Evolutionary conservation across 2,797 vertebrate genomes (phyloP), one percentile per base, ranked within the genome.

Genomic region (Labroides dimidiatus): DNA sequence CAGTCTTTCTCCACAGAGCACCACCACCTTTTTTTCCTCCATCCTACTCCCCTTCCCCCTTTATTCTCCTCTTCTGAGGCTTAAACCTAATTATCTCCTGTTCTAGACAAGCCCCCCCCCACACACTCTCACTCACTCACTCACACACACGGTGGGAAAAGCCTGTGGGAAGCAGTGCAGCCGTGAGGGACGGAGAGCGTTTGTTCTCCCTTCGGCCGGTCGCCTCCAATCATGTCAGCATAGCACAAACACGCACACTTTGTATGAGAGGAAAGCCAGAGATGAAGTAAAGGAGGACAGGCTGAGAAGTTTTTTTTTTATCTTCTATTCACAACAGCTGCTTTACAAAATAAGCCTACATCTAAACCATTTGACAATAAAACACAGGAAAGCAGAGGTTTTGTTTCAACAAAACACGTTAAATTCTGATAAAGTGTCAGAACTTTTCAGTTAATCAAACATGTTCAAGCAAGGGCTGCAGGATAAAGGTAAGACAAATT

Each of bases 171-270:
- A 92, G 74, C 81, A 37, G 66, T 39, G 81, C 80, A 86, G 87
- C 85, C 81, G 69, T 27, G 63, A 85, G 76, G 66, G 84, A 84
- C 39, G 79, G 84, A 70, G 62, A 64, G 52, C 75, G 64, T 91
- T 91, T 91, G 91, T 92, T 92, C 90, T 91, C 81, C 84, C 82
- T 87, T 72, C 65, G 70, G 84, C 77, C 75, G 21, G 86, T 92
- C 88, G 57, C 84, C 80, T 86, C 88, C 69, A 63, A 93, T 94
- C 87, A 90, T 56, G 75, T 93, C 91, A 91, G 72, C 23, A 1
- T 52, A 52, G 51, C 64, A 43, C 67, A 72, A 68, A 74, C 47
- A 47, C 37, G 41, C 53, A 55, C 64, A 65, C 17, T 60, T 20
- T 43, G 49, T 52, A 56, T 53, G 23, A 53, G 42, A 55, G 33